Evolutionary conservation across 2,888 invertebrate species (phyloP).

Genomic region (Venusia cambrica): DNA sequence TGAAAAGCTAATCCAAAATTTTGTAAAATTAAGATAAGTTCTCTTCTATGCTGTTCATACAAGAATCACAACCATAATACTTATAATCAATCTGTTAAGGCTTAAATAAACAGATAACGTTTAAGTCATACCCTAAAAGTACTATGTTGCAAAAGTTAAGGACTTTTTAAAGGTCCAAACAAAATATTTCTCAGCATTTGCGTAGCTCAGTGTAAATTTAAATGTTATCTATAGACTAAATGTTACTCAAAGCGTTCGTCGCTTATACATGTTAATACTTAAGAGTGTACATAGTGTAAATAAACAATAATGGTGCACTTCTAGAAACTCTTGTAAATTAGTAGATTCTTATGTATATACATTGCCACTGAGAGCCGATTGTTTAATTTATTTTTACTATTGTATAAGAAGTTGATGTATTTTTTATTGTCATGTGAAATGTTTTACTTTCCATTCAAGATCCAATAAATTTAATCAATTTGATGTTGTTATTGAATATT

Average conservation of each 20-base stretch:
- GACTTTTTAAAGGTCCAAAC: slow-evolving; percentile 56
- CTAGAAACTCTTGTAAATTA: slow-evolving; percentile 53
- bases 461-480: too few species aligned
- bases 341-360: slow-evolving; percentile 43
- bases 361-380: slow-evolving; percentile 43
- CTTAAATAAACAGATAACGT: too few species aligned
- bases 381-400: slow-evolving; percentile 35
- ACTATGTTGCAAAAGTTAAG: too few species aligned
- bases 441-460: too few species aligned
- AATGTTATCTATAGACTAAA: slow-evolving; percentile 22
- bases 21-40: too few species aligned
- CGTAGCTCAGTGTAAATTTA: slow-evolving; percentile 11
- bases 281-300: slow-evolving; percentile 75
- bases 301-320: slow-evolving; percentile 71
- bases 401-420: slow-evolving; percentile 21
- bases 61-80: too few species aligned
- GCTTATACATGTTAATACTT: slow-evolving; percentile 67
- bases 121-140: too few species aligned
- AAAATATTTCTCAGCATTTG: slow-evolving; percentile 33
- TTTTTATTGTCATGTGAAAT: too few species aligned
- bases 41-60: too few species aligned
- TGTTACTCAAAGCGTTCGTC: slow-evolving; percentile 47
- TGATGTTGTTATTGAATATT: too few species aligned
- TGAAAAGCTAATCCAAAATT: too few species aligned
- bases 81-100: too few species aligned